phyloP scores from a whole-genome alignment of 2,113 vertebrate genomes.

The Alethe castanea region DNA sequence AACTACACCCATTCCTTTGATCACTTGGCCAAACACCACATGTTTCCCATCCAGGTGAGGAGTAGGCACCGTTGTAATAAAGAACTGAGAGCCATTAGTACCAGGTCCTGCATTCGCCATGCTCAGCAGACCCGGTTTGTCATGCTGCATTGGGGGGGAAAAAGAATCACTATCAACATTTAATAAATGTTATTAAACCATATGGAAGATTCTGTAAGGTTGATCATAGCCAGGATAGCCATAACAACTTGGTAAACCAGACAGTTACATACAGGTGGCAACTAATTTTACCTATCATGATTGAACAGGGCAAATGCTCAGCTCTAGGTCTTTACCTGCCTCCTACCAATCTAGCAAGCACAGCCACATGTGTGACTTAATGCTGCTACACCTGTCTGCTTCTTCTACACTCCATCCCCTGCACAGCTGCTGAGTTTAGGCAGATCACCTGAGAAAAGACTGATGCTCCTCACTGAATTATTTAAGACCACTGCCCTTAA shows the following conservation, averaged over 20 bases:
- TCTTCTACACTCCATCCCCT: background rate
- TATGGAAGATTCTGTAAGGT: background rate
- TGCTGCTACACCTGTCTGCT: background rate
- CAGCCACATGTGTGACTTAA: background rate
- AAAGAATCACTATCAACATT: background rate
- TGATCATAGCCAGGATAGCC: background rate
- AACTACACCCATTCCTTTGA: conserved; percentile 89
- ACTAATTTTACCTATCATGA: background rate
- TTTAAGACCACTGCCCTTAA: background rate
- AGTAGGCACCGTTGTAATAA: conserved; percentile 92
- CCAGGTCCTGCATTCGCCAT: conserved; percentile 93
- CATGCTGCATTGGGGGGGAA: conserved; percentile 74
- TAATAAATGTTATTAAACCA: background rate
- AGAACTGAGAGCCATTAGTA: conserved; percentile 97
- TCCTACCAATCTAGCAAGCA: background rate
- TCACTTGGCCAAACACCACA: conserved; percentile 91
- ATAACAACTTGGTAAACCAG: background rate
- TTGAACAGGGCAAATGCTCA: background rate
- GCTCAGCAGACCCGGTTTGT: conserved; percentile 87
- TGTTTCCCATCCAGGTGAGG: conserved; percentile 92
- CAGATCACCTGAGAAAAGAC: background rate
- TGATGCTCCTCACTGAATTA: background rate
- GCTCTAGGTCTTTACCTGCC: background rate
- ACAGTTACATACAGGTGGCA: background rate
- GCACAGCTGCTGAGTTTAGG: background rate